These are phyloP conservation scores for Apamea sordens DNA, from an alignment of 2,888 invertebrate genomes.

Conservation along the genomic window DNA sequence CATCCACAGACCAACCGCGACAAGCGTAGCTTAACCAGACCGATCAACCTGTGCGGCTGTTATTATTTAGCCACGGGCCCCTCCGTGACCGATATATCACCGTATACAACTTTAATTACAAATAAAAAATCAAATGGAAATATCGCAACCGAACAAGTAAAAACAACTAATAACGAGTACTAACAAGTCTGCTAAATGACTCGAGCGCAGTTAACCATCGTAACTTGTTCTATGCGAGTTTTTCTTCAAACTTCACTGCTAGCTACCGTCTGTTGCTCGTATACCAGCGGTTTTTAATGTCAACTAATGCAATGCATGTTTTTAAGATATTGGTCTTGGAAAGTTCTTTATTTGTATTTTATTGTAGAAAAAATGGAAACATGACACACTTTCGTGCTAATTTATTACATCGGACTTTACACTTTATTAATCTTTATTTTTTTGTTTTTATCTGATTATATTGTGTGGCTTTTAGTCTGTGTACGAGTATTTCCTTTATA, in stretches of 20 bases:
- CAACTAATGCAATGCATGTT: constrained; percentile 36
- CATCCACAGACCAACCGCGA: too few relatives aligned
- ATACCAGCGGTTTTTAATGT: constrained; percentile 29
- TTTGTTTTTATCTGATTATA: too few relatives aligned
- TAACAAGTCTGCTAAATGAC: constrained; percentile 77
- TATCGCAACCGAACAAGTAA: constrained; percentile 59
- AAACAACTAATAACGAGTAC: constrained; percentile 71
- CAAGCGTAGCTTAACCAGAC: too few relatives aligned
- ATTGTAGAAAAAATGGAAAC: background rate
- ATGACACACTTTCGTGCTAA: too few relatives aligned
- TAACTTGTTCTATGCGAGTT: constrained; percentile 48
- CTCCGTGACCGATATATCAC: too few relatives aligned
- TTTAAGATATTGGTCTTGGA: constrained; percentile 11
- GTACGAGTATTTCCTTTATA: background rate
- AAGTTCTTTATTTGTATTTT: constrained; percentile 14
- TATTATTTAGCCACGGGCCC: too few relatives aligned
- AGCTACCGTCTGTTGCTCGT: constrained; percentile 20
- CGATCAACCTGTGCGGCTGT: too few relatives aligned
- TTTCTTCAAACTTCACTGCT: constrained; percentile 48
- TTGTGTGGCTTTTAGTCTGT: too few relatives aligned
- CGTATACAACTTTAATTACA: too few relatives aligned
- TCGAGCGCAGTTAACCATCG: constrained; percentile 70
- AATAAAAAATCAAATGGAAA: constrained; percentile 24
- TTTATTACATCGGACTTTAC: too few relatives aligned
- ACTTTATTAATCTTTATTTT: too few relatives aligned